phyloP scores from a whole-genome alignment of 2,888 invertebrate species.

The Nysson spinosus region DNA sequence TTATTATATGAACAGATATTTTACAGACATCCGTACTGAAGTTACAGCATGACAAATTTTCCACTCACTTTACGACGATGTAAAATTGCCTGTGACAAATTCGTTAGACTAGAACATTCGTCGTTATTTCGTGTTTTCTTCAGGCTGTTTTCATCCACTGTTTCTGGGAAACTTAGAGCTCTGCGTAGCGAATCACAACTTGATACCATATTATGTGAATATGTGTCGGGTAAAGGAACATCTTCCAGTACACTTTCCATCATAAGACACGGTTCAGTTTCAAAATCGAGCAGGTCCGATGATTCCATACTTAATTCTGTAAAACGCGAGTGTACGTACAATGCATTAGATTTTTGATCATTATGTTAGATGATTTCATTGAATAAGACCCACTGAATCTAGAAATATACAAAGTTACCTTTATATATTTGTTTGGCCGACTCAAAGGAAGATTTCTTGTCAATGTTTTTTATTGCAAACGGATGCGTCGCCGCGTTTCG shows the following conservation, averaged over 20 bases:
- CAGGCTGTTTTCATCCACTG: conserved; percentile 65
- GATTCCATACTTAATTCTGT: conserved; percentile 82
- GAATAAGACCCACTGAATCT: no score
- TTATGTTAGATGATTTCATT: no score
- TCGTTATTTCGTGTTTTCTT: conserved; percentile 71
- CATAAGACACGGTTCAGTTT: conserved; percentile 90
- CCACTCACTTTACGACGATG: conserved; percentile 81
- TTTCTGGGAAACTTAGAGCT: conserved; percentile 72
- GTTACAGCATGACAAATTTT: background rate
- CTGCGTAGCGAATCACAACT: conserved; percentile 79
- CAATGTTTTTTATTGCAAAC: conserved; percentile 65
- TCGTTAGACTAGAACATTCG: conserved; percentile 84
- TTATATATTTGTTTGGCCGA: conserved; percentile 68
- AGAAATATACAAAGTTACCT: no score
- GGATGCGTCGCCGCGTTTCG: conserved; percentile 80
- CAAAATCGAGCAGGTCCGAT: conserved; percentile 87
- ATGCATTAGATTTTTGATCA: background rate
- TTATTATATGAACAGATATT: background rate
- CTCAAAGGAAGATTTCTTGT: conserved; percentile 65
- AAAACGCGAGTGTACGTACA: conserved; percentile 21
- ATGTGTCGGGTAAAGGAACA: conserved; percentile 82
- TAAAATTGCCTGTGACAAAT: conserved; percentile 87
- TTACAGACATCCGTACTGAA: background rate
- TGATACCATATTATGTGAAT: conserved; percentile 84
- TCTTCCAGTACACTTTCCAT: conserved; percentile 87